Evolutionary conservation across 1,140 invertebrate genomes (phyloP).

Genomic region (Drosophila melanica): DNA sequence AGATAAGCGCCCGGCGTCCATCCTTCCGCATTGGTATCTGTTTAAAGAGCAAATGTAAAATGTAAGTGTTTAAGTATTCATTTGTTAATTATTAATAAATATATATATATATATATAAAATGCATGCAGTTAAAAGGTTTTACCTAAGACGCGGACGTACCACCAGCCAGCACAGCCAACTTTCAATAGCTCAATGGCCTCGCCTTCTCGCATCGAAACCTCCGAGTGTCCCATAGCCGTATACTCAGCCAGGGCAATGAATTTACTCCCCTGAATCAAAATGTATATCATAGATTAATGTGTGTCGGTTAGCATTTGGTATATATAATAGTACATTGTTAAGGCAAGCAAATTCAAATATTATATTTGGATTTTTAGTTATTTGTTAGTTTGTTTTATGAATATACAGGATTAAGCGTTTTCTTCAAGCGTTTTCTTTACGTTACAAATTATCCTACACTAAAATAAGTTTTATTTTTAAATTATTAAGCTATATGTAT

Average conservation of each 20-base stretch:
- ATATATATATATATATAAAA: neutral
- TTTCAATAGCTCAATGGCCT: constrained; percentile 93
- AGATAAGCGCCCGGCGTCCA: constrained; percentile 98
- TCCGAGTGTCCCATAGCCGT: constrained; percentile 94
- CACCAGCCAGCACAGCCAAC: constrained; percentile 98
- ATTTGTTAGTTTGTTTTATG: neutral
- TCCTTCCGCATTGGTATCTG: constrained; percentile 90
- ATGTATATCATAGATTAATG: constrained; percentile 41
- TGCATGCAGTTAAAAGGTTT: constrained; percentile 41
- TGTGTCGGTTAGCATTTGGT: constrained; percentile 12
- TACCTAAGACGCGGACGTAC: constrained; percentile 94
- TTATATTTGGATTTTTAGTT: constrained; percentile 4
- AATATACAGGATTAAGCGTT: constrained; percentile 2
- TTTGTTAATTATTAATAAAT: constrained; percentile 16
- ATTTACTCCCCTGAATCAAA: constrained; percentile 87
- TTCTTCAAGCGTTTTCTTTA: neutral
- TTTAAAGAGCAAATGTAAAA: neutral
- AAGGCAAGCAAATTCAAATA: neutral
- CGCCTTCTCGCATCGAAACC: constrained; percentile 94
- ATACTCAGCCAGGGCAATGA: constrained; percentile 95
- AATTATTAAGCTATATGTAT: no score
- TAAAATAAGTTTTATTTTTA: neutral
- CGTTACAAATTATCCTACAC: neutral
- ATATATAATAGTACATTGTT: neutral
- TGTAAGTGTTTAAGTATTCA: no score